Base-by-base conservation (phyloP, 2,888 invertebrate genomes). In the Chaetogeoica ovagalla region DNA sequence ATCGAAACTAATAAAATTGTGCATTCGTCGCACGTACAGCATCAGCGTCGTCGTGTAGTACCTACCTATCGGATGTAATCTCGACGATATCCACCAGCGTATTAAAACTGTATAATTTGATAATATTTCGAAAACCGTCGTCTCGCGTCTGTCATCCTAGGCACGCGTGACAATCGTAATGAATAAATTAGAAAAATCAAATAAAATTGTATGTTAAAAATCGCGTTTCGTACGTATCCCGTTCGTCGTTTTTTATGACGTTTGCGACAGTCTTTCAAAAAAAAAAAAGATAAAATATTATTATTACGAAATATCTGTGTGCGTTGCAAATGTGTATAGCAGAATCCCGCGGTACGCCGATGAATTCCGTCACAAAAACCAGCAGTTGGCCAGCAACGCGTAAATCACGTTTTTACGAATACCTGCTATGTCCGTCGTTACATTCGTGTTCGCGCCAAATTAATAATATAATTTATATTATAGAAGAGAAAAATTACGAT, bases 11-110 rank as follows among this genome's bases (percentile, higher is more conserved):
- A 74, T 74, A 30, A 30, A 30, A 30, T 30, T 30, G 30, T n/a
- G 11, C 48, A 76, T 68, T 76, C 75, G n/a, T 59, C 43, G 43
- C 75, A 76, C 75, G 75, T 76, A 59, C 43, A 30, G 43, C 69
- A 8, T 39, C 48, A 48, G 11, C 48, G 63, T 55, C 71, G 59
- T 11, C 59, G 39, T 21, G 55, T 68, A 57, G 2, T 30, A 30
- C 30, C 30, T 30, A 30, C 30, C 30, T 30, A 4, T 30, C 30
- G 30, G 4, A 4, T 39, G 48, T 73, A 63, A 73, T 73, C 63
- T 52, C 52, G 37, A 63, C 37, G 21, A 75, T 43, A 75, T 59
- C 66, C 66, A 5, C 23, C 23, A 43, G 66, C 68, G n/a, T 30
- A 66, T 59, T 76, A 66, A 66, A 76, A 59, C 66, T 19, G 68